phyloP scores from a whole-genome alignment of 1,140 invertebrate species.

The Saxidomus purpurata region DNA sequence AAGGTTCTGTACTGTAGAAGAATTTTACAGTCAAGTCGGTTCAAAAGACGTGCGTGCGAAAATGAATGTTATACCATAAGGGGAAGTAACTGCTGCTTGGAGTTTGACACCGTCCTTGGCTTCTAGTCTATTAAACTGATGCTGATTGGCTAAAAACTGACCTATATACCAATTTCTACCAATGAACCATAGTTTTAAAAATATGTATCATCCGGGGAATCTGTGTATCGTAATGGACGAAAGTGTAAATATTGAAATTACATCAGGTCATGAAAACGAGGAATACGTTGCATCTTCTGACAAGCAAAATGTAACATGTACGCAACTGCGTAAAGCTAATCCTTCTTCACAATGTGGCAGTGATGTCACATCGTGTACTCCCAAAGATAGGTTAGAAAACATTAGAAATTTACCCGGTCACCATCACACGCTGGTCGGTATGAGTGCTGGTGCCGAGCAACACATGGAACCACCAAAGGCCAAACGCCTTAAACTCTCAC shows the following conservation, averaged over 20 bases:
- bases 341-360: constrained; percentile 55
- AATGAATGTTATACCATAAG: too few relatives aligned
- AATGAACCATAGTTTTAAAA: background rate
- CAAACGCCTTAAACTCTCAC: constrained; percentile 74
- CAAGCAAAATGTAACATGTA: background rate
- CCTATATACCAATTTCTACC: background rate
- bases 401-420: constrained; percentile 85
- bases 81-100: too few relatives aligned
- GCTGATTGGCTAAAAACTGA: background rate
- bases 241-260: constrained; percentile 53
- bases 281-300: background rate
- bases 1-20: too few relatives aligned
- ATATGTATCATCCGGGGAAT: constrained; percentile 49
- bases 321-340: constrained; percentile 33
- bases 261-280: constrained; percentile 16
- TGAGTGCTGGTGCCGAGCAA: constrained; percentile 23
- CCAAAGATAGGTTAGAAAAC: constrained; percentile 79
- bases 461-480: constrained; percentile 66
- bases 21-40: too few relatives aligned
- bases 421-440: constrained; percentile 69
- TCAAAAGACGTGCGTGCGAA: too few relatives aligned
- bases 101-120: background rate
- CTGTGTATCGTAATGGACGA: constrained; percentile 53
- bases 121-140: background rate
- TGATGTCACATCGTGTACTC: constrained; percentile 77